Conservation (phyloP, 2,113 vertebrate genomes). For the Pycnonotus jocosus region DNA sequence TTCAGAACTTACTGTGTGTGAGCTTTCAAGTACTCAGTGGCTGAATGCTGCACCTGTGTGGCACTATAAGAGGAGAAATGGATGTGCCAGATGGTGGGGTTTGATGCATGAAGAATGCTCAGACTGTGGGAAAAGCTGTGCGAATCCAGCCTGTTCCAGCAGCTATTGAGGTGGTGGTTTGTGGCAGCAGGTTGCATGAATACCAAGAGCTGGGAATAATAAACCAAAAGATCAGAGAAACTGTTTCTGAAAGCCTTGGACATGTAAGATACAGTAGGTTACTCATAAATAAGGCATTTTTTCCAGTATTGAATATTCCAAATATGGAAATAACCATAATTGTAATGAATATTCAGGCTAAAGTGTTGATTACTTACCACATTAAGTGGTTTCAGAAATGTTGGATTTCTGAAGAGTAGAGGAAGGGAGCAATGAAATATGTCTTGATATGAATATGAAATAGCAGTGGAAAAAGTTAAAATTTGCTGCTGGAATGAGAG, state of each 20-base stretch:
- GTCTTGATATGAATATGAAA: not conserved
- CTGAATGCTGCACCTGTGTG: constrained; percentile 34
- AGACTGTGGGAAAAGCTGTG: constrained; percentile 15
- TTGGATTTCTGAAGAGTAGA: not conserved
- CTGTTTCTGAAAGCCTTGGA: not conserved
- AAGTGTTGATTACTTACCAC: not conserved
- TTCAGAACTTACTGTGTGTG: not conserved
- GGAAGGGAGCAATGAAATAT: not conserved
- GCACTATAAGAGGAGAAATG: not conserved
- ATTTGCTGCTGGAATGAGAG: not conserved
- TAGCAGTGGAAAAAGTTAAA: not conserved
- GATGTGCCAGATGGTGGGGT: constrained; percentile 41
- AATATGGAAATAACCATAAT: not conserved
- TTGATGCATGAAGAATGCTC: constrained; percentile 14
- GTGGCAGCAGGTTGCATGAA: not conserved
- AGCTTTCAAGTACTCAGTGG: not conserved
- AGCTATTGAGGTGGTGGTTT: not conserved
- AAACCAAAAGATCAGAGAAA: not conserved
- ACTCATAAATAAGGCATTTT: not conserved
- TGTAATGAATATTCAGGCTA: not conserved
- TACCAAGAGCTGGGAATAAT: not conserved
- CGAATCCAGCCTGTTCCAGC: not conserved
- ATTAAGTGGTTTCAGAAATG: not conserved
- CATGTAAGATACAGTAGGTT: not conserved
- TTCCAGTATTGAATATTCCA: not conserved